phyloP scores from a whole-genome alignment of 2,797 vertebrate genomes.

The Enteromius argenteus region DNA sequence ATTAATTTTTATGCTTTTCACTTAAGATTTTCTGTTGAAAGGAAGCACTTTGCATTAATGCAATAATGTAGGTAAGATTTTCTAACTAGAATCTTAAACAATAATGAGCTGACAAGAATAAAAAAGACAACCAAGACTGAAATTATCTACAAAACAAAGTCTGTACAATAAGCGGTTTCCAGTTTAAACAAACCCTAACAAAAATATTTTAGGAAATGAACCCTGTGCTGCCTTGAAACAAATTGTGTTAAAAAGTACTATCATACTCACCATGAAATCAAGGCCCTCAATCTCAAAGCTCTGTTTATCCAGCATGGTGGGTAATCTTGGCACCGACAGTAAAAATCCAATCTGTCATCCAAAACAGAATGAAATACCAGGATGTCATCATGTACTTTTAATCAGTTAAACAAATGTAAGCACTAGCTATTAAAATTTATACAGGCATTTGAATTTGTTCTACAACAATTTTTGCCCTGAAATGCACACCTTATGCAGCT shows the following conservation, averaged over 20 bases:
- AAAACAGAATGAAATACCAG: constrained; percentile 15
- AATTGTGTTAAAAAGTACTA: background rate
- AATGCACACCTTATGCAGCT: background rate
- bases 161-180: background rate
- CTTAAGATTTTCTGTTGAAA: background rate
- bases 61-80: background rate
- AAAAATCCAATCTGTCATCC: constrained; percentile 90
- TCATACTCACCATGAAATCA: constrained; percentile 89
- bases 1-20: background rate
- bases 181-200: background rate
- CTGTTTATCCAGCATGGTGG: constrained; percentile 88
- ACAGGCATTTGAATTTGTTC: background rate
- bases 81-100: background rate
- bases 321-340: constrained; percentile 88
- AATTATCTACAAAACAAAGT: background rate
- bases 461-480: background rate
- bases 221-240: background rate
- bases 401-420: background rate
- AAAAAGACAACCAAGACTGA: background rate
- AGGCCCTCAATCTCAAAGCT: constrained; percentile 92
- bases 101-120: background rate
- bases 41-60: background rate
- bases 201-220: background rate
- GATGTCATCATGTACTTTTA: background rate
- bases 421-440: background rate